Evolutionary conservation across 2,888 invertebrate genomes (phyloP).

Genomic region (Sesamia inferens): DNA sequence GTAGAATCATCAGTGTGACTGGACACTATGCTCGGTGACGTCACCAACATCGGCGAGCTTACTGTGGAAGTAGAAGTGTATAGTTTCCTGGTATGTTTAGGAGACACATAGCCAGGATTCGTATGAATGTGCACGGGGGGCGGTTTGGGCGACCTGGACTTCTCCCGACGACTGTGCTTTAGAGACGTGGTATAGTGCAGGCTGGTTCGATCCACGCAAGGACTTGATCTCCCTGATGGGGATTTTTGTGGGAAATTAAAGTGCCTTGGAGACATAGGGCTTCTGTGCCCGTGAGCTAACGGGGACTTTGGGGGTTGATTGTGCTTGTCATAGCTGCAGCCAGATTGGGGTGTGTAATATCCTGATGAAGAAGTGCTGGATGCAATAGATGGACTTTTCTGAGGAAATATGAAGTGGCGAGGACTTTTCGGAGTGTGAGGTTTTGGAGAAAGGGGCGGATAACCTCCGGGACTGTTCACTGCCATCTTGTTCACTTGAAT

Average conservation of each 20-base stretch:
- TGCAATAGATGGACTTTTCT: conserved; percentile 88
- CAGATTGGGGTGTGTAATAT: conserved; percentile 89
- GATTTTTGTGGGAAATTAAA: conserved; percentile 90
- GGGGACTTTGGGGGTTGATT: conserved; percentile 86
- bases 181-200: conserved; percentile 84
- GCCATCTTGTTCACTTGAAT: conserved; percentile 84
- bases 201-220: conserved; percentile 79
- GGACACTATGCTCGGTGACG: conserved; percentile 87
- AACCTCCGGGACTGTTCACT: conserved; percentile 90
- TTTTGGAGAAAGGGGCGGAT: conserved; percentile 89
- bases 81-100: conserved; percentile 83
- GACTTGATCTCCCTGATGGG: conserved; percentile 85
- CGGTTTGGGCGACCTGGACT: conserved; percentile 86
- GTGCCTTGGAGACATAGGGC: conserved; percentile 90
- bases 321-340: conserved; percentile 86
- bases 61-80: conserved; percentile 87
- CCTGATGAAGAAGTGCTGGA: conserved; percentile 89
- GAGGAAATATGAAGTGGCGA: conserved; percentile 89
- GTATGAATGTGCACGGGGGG: conserved; percentile 91
- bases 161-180: conserved; percentile 83
- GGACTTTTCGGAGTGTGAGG: conserved; percentile 89
- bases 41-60: conserved; percentile 82
- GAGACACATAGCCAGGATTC: conserved; percentile 91
- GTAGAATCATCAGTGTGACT: conserved; percentile 87
- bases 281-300: conserved; percentile 89